Evolutionary conservation across 92 coral and sea anemone species (phyloP), one percentile per base, ranked within the genome.

Genomic region (Virgularia gustaviana): DNA sequence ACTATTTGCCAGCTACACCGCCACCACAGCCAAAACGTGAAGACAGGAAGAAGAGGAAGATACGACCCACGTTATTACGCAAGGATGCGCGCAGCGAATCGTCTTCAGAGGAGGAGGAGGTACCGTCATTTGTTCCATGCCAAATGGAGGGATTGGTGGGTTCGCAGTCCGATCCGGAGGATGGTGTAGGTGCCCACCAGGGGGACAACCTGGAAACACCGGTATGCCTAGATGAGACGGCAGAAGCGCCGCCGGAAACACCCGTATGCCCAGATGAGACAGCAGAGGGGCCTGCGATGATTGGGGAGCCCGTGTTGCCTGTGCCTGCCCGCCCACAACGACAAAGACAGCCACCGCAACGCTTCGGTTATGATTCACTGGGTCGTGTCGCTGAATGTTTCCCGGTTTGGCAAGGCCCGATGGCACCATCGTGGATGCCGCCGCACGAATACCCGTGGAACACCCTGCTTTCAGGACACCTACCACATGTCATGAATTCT

Each of bases 1-100:
- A 75, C 70, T 76, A 54, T 34, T 57, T 81, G 19, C 70, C 66
- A 34, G 55, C 63, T 20, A 47, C 65, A 29, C 19, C 32, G 2
- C 55, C 63, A 60, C 52, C 49, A 25, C 43, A 45, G 25, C 79
- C 70, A 35, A 63, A 44, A n/a, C 36, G 47, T 1, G 0, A 30
- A 35, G 3, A 35, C 2, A n/a, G 7, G 61, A 13, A 24, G 31
- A 13, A 24, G 10, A 13, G 19, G n/a, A 54, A 54, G 31, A n/a
- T 23, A 35, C 2, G 15, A 22, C 24, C 61, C 29, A 31, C 61
- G 7, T 23, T 2, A 7, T 4, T 9, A 54, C 61, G 15, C 30
- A 54, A 31, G 11, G 2, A 18, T 7, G 31, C 24, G 10, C 12
- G 2, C 5, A 12, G 9, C 24, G 32, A 24, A 10, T 2, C 4